Evolutionary conservation across 2,113 vertebrate genomes (phyloP), one percentile per base, ranked within the genome.

Genomic region (Australoheros scitulus): DNA sequence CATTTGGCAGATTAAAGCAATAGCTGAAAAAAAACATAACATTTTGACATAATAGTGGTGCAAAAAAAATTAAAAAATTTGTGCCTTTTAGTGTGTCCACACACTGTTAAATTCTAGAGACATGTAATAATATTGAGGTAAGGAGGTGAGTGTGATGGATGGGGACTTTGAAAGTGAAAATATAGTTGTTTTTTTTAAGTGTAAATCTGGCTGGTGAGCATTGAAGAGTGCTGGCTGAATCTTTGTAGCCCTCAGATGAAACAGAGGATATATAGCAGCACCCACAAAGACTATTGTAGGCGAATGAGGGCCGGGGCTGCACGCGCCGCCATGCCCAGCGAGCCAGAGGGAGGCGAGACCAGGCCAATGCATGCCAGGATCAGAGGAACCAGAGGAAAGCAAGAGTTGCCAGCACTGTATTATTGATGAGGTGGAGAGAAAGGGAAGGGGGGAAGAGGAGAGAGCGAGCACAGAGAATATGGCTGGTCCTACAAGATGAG

Each of bases 361-460:
- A 65, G 89, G 90, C 91, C 92, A 92, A 91, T 90, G 87, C 92
- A 87, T 75, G 88, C 81, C 81, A 84, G 90, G 92, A 94, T 94
- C 91, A 94, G 92, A 94, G 91, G 83, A 88, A 90, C 61, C 80
- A 85, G 90, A 91, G 91, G 89, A 89, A 91, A 82, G 91, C 85
- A 83, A 84, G 89, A 89, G 90, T 90, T 93, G 91, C 88, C 90
- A 93, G 86, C 61, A 2, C 84, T 94, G 92, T 93, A 88, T 94
- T 91, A 94, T 92, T 93, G 92, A 93, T 91, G 90, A 91, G 88
- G 58, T 13, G 26, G 86, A 79, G 87, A 79, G 87, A 81, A 83
- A 88, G 81, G 29, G 82, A 80, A 22, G 57, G 50, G 76, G 56
- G 84, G 68, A 43, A 56, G 80, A 32, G 56, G 59, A 77, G 79